phyloP scores from a whole-genome alignment of 2,113 vertebrate genomes.

The Oreocharis arfaki region DNA sequence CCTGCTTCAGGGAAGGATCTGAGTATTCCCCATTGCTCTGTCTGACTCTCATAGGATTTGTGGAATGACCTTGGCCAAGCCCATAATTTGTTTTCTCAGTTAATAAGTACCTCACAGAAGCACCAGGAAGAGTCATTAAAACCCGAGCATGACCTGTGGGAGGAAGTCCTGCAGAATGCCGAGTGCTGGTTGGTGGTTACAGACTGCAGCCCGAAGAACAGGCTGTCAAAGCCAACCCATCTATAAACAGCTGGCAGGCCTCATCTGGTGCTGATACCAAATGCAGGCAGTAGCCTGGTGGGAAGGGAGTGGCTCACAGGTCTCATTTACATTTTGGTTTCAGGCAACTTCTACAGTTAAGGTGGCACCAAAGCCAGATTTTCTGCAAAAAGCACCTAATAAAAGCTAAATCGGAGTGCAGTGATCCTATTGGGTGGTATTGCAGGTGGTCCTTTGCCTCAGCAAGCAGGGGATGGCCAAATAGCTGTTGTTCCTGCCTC shows the following conservation, averaged over 20 bases:
- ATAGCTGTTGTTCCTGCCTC: background rate
- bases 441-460: background rate
- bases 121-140: background rate
- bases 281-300: background rate
- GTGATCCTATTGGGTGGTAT: background rate
- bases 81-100: background rate
- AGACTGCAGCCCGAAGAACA: background rate
- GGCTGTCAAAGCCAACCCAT: background rate
- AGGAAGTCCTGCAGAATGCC: background rate
- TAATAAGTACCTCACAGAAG: background rate
- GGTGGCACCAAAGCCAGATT: background rate
- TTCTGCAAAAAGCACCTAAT: background rate
- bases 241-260: background rate
- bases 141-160: background rate
- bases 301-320: background rate
- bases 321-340: background rate
- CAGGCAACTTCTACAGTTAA: background rate
- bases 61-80: constrained; percentile 19
- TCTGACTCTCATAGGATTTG: background rate
- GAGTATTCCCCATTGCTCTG: background rate
- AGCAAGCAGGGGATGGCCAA: background rate
- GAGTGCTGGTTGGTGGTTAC: fast-evolving
- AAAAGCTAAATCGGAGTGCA: background rate
- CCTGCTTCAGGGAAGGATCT: background rate
- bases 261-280: background rate